Evolutionary conservation across 2,797 vertebrate species (phyloP), one percentile per base, ranked within the genome.

Genomic region (Phataginus tricuspis): DNA sequence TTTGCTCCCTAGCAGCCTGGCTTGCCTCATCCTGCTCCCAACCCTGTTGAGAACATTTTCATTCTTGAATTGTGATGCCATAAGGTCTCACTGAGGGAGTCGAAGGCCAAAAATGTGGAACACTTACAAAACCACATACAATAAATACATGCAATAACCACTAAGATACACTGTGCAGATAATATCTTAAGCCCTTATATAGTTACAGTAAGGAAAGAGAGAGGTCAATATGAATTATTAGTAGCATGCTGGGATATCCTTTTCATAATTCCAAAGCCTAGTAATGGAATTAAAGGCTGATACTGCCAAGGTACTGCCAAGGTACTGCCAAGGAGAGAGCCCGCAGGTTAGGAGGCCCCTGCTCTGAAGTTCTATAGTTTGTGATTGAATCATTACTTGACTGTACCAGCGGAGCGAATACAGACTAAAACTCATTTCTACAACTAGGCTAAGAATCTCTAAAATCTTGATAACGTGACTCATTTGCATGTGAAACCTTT

Each of bases 381-480:
- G 72, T 89, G 59, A 78, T 23, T 78, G 75, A 19, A 85, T 10
- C 42, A 29, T 49, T 90, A 84, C 27, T 27, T 69, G 49, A 66
- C 37, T 74, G 25, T 72, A 90, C n/a, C 31, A 63, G 19, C n/a
- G 39, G 31, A 39, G 34, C 57, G 86, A 90, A 85, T 34, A 96
- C 45, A 91, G 51, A 92, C 11, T 29, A 77, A 94, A 96, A 88
- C 27, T 68, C 34, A 63, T 75, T 74, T 71, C 9, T 78, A 91
- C 86, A 86, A 66, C 49, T 63, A 83, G 25, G 23, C 14, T 68
- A 91, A 79, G 39, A 89, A 66, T 79, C 29, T 68, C 37, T 89
- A 53, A 97, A 86, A 95, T 90, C 59, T 91, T 82, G 61, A 63
- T 66, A 94, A 89, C n/a, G 19, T 57, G 29, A 91, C 51, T 91